Percentiles rank a stretch among this genome's conserved stretches.
phyloP scores from a whole-genome alignment of 2,113 vertebrate species.

The Girardinichthys multiradiatus region DNA sequence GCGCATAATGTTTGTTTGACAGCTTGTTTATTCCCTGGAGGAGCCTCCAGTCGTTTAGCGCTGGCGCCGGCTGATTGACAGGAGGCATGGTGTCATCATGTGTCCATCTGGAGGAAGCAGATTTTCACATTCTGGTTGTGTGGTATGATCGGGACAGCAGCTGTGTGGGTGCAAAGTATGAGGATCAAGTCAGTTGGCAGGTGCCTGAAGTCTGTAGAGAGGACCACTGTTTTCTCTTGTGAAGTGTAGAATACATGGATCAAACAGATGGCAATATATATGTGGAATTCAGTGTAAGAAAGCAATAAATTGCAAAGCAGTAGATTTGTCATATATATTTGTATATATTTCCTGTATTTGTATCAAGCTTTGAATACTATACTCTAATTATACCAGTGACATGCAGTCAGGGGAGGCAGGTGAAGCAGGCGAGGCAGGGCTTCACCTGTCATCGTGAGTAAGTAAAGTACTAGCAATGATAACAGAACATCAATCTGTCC shows the following conservation, averaged over 20 bases:
- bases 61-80: constrained; percentile 53
- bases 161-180: constrained; percentile 53
- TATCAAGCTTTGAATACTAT: not conserved
- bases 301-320: not conserved
- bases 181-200: constrained; percentile 28
- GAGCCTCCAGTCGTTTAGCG: constrained; percentile 17
- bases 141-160: constrained; percentile 48
- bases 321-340: not conserved
- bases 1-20: not conserved
- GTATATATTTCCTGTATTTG: not conserved
- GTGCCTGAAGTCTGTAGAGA: constrained; percentile 20
- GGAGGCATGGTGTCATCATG: constrained; percentile 40
- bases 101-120: constrained; percentile 64
- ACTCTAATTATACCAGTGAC: not conserved
- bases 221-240: not conserved
- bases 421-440: too few species aligned
- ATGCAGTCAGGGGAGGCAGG: too few species aligned
- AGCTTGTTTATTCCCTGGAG: constrained; percentile 23
- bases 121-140: constrained; percentile 39
- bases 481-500: too few species aligned
- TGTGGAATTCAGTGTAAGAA: not conserved
- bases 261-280: not conserved
- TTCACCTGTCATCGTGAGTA: too few species aligned
- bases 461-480: too few species aligned
- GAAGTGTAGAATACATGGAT: not conserved